Percentiles rank a stretch among this genome's conserved stretches.
phyloP scores from a whole-genome alignment of 2,797 vertebrate genomes.

The Galaxias olidus region DNA sequence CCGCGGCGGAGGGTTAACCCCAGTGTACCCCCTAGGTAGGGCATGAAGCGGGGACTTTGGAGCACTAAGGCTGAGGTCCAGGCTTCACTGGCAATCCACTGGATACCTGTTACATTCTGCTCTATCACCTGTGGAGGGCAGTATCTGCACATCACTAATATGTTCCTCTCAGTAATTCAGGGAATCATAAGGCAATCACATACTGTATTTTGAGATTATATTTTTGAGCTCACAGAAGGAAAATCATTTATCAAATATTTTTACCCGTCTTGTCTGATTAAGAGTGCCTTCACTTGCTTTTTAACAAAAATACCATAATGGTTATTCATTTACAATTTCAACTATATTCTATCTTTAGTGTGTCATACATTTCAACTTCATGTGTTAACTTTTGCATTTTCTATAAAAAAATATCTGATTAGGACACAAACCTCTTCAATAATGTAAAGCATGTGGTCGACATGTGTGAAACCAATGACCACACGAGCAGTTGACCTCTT shows the following conservation, averaged over 20 bases:
- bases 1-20: conserved; percentile 68
- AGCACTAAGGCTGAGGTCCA: conserved; percentile 29
- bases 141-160: conserved; percentile 1
- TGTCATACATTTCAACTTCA: not conserved
- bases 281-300: not conserved
- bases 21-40: conserved; percentile 56
- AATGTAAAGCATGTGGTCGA: conserved; percentile 5
- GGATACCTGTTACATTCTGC: conserved; percentile 49
- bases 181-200: no score
- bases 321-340: not conserved
- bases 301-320: not conserved
- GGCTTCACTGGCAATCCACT: conserved; percentile 47
- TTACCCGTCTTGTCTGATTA: not conserved
- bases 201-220: no score
- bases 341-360: not conserved
- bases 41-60: conserved; percentile 43
- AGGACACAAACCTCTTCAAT: conserved; percentile 3
- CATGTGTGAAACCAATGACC: conserved; percentile 48
- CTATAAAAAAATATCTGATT: not conserved
- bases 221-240: no score
- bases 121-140: conserved; percentile 44
- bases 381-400: not conserved
- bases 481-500: conserved; percentile 51
- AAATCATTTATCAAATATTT: no score
- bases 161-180: no score